phyloP scores from a whole-genome alignment of 2,113 vertebrate species.

The Silurus asotus region DNA sequence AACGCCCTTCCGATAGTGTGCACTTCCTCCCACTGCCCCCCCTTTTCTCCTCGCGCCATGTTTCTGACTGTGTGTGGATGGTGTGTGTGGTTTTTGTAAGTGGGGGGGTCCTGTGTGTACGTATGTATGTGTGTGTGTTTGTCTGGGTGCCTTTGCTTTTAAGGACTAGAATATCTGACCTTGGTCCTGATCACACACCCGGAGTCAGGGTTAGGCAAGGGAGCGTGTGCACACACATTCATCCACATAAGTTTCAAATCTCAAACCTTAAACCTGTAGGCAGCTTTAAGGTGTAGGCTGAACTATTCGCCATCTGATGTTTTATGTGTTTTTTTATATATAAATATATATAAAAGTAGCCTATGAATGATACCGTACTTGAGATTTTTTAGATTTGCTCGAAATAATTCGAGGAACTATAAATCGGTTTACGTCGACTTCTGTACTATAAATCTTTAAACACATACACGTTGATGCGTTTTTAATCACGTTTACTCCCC shows the following conservation, averaged over 20 bases:
- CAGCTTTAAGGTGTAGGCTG: conserved; percentile 42
- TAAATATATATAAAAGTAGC: neutral
- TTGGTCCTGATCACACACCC: conserved; percentile 56
- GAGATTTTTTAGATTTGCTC: conserved; percentile 48
- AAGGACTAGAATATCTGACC: conserved; percentile 51
- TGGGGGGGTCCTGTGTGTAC: conserved; percentile 9
- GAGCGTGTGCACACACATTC: conserved; percentile 38
- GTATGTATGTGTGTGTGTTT: conserved; percentile 38
- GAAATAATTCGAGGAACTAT: conserved; percentile 40
- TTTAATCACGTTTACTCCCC: conserved; percentile 46
- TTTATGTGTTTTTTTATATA: neutral
- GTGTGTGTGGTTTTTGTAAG: conserved; percentile 39
- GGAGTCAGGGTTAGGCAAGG: conserved; percentile 30
- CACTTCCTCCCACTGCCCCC: conserved; percentile 50
- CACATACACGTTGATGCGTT: conserved; percentile 14
- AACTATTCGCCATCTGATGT: conserved; percentile 37
- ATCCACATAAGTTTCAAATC: conserved; percentile 36
- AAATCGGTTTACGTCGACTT: conserved; percentile 39
- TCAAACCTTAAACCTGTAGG: conserved; percentile 31
- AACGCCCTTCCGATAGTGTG: conserved; percentile 79
- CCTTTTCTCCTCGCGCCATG: conserved; percentile 59
- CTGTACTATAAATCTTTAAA: neutral
- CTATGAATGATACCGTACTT: conserved; percentile 48
- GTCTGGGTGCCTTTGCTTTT: conserved; percentile 44
- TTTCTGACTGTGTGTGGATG: conserved; percentile 54